A percentile compares a stretch with the other conserved stretches of the same genome.
These are phyloP conservation scores for Sussaba pulchella DNA, from an alignment of 2,888 invertebrate genomes.

Conservation along the genomic window DNA sequence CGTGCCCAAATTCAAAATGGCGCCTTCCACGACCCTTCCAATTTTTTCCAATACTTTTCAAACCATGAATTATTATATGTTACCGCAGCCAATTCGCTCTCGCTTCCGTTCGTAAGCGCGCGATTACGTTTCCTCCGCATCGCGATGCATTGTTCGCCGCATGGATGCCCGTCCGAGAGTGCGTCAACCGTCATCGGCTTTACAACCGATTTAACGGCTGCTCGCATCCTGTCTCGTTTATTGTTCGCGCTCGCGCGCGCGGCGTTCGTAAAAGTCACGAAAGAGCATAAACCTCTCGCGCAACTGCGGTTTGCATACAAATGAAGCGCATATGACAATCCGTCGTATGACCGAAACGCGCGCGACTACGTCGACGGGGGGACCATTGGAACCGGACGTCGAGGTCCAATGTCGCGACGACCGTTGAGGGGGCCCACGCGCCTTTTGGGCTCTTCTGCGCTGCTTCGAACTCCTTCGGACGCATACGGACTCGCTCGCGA, in stretches of 20 bases:
- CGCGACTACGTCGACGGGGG: not conserved
- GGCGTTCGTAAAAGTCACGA: not conserved
- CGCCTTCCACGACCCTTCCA: no score
- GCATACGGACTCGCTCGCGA: not conserved
- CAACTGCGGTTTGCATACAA: constrained; percentile 24
- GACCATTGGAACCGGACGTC: constrained; percentile 2
- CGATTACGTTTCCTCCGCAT: not conserved
- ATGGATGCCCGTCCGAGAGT: constrained; percentile 11
- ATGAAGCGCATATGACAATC: constrained; percentile 27
- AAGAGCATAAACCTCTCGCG: constrained; percentile 9
- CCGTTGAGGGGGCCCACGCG: constrained; percentile 4
- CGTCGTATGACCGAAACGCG: no score
- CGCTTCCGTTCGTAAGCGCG: not conserved
- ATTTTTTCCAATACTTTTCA: no score
- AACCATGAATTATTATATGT: no score
- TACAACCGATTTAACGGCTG: constrained; percentile 13
- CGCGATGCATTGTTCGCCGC: constrained; percentile 6
- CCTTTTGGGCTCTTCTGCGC: no score
- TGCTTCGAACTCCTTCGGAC: no score
- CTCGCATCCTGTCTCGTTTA: not conserved
- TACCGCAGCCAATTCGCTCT: constrained; percentile 22
- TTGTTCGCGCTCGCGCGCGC: constrained; percentile 9
- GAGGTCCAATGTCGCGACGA: not conserved
- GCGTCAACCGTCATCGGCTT: constrained; percentile 24
- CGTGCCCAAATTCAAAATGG: no score